phyloP scores from a whole-genome alignment of 2,888 invertebrate species.

The Drosophila differens region DNA sequence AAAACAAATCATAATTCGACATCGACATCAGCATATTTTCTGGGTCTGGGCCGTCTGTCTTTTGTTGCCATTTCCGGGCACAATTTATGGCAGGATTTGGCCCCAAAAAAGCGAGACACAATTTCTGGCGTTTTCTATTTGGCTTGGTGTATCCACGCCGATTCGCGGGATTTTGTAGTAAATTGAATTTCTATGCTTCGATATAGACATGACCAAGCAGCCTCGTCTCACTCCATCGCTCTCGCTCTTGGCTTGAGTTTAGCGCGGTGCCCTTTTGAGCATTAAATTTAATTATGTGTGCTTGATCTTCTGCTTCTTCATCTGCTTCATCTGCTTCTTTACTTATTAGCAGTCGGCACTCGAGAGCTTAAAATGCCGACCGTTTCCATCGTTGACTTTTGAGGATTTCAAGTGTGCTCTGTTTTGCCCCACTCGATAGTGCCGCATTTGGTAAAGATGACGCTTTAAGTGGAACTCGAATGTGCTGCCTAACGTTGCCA shows the following conservation, averaged over 20 bases:
- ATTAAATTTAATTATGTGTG: constrained; percentile 75
- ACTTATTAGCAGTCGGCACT: constrained; percentile 63
- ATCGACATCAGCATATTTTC: constrained; percentile 80
- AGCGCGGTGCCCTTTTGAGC: constrained; percentile 48
- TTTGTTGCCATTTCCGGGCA: constrained; percentile 45
- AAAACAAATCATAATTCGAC: constrained; percentile 81
- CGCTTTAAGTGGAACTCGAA: constrained; percentile 75
- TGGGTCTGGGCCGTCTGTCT: constrained; percentile 52
- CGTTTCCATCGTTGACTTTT: constrained; percentile 35
- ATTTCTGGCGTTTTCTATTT: constrained; percentile 73
- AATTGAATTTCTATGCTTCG: constrained; percentile 78
- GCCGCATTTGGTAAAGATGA: constrained; percentile 58
- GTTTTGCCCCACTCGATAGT: constrained; percentile 23
- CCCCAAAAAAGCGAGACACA: constrained; percentile 64
- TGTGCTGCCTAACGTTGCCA: constrained; percentile 74
- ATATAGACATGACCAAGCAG: constrained; percentile 53
- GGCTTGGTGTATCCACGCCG: constrained; percentile 52
- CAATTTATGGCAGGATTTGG: constrained; percentile 80
- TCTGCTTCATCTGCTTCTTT: constrained; percentile 3
- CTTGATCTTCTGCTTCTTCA: constrained; percentile 27
- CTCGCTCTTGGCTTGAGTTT: constrained; percentile 14
- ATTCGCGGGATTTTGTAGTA: constrained; percentile 76
- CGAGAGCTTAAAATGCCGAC: constrained; percentile 40
- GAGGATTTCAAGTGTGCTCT: constrained; percentile 34
- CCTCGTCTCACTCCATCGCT: background rate